Evolutionary conservation across 2,888 invertebrate species (phyloP), one percentile per base, ranked within the genome.

Genomic region (Exephanes ischioxanthus): DNA sequence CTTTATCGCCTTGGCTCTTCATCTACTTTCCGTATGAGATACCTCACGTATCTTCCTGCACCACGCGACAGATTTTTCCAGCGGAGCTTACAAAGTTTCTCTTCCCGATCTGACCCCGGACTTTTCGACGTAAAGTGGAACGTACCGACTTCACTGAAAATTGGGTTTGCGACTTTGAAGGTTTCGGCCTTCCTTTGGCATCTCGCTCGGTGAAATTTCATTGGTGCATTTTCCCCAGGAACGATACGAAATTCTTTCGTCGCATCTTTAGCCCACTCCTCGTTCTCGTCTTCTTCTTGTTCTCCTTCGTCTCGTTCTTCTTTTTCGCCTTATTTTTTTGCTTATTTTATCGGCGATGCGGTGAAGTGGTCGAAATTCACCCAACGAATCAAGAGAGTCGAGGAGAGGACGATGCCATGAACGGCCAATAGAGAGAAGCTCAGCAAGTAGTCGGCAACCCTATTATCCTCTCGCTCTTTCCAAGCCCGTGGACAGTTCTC

Each of bases 101-200:
- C 68, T 19, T 22, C 11, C 26, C 63, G 70, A 66, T 81, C 70
- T 3, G 14, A 9, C 72, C 6, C 19, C 19, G 41, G 45, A 48
- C 66, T 73, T 71, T 63, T 66, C 37, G n/a, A 5, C 66, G 67
- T 22, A 41, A 11, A 45, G 16, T 45, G 45, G n/a, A 76, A 82
- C 78, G 70, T 48, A 71, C 71, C 68, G 53, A 45, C 55, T 76
- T 63, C n/a, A 45, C 66, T 67, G 67, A 71, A 68, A 83, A 58
- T 67, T 51, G 53, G 63, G 72, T 80, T 83, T 80, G 77, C 77
- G 83, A 83, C 72, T 80, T 85, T 61, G n/a, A 45, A 76, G 77
- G 71, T 85, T 63, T 58, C 41, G 53, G 66, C 53, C 37, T 19
- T 73, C 45, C 37, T 19, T 73, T 33, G 19, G 45, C 53, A 53